A percentile compares a stretch with the other conserved stretches of the same genome.
phyloP scores from a whole-genome alignment of 2,888 invertebrate species.

The Drosophila merina region DNA sequence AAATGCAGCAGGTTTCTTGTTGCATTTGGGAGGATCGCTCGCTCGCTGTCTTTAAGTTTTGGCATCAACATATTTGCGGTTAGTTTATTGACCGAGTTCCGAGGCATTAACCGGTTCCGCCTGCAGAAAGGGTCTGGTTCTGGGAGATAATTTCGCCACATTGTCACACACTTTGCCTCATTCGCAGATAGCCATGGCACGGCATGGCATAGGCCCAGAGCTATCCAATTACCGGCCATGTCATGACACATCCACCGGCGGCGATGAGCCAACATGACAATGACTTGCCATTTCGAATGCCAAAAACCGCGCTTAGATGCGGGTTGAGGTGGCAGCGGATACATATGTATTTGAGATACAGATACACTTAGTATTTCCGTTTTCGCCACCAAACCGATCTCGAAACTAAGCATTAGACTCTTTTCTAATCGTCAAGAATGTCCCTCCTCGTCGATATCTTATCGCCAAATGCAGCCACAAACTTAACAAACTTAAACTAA shows the following conservation, averaged over 20 bases:
- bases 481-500: neutral
- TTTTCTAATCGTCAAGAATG: neutral
- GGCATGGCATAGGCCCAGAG: conserved; percentile 7
- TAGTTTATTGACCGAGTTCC: conserved; percentile 67
- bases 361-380: neutral
- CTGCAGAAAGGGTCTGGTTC: neutral
- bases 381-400: too few species aligned
- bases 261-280: conserved; percentile 30
- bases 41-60: conserved; percentile 17
- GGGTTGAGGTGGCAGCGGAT: neutral
- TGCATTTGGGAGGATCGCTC: neutral
- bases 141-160: conserved; percentile 60
- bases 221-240: conserved; percentile 56
- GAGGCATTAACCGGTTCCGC: conserved; percentile 33
- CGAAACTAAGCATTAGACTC: too few species aligned
- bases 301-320: neutral
- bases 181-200: too few species aligned
- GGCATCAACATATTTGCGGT: conserved; percentile 53
- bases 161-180: conserved; percentile 39
- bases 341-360: neutral
- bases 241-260: conserved; percentile 55
- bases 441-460: neutral
- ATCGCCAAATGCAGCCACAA: neutral
- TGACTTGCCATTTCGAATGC: conserved; percentile 43
- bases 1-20: conserved; percentile 11